Base-by-base conservation (phyloP, 92 coral and sea anemone genomes). In the Epizoanthus fatuus region DNA sequence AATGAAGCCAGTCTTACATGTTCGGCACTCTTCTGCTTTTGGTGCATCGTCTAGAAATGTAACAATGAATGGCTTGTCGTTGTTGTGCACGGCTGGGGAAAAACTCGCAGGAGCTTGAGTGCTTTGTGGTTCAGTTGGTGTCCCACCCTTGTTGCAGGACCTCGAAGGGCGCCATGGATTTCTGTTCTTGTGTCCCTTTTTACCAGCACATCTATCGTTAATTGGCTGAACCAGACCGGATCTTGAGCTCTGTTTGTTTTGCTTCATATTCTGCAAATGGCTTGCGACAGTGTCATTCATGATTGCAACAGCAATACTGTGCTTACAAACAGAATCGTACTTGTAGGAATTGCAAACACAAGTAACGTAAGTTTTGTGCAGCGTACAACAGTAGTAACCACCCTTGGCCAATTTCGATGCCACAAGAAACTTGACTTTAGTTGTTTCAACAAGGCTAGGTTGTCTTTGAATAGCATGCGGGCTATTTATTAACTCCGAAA, bases 301-400 rank as follows among this genome's bases (percentile, higher is more conserved):
- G 39, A 71, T 71, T 37, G 76, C 76, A 72, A 72, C 40, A 59
- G 69, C 67, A 53, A 57, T 57, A 59, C 83, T 78, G 83, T 78
- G 83, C 55, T 78, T 79, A 35, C 83, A 79, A 32, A 79, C 72
- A 14, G 69, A 56, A 59, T 59, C 83, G 39, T 56, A 59, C 40
- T 59, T 79, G 69, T 79, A 59, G 25, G 83, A 79, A 52, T 79
- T 79, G 45, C 83, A 79, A 79, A 44, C 69, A 59, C 83, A 79
- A 55, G 82, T 53, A 45, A 45, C 68, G 56, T 42, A 75, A 75
- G 35, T 75, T 38, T 75, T 63, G 53, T 75, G 47, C 44, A 54
- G 42, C 63, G 44, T 75, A 37, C 81, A 75, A 58, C 44, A 42
- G 63, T 75, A 75, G 81, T 87, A 72, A 60, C 86, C 86, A 49